Percentiles rank a stretch among this genome's conserved stretches.
phyloP scores from a whole-genome alignment of 2,888 invertebrate genomes.

The Augiades crinisus region DNA sequence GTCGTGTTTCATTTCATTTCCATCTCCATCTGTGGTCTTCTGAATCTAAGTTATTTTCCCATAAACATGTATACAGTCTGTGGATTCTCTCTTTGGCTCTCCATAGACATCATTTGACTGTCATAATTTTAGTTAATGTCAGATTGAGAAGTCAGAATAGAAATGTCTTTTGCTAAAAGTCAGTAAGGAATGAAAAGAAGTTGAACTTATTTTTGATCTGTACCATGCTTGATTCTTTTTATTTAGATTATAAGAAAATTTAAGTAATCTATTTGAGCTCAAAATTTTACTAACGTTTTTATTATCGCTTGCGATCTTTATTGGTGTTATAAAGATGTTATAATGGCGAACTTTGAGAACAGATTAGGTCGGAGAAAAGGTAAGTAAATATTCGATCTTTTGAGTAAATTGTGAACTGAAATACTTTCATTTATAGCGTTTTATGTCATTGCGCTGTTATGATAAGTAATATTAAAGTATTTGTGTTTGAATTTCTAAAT shows the following conservation, averaged over 20 bases:
- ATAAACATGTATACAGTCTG: too few relatives aligned
- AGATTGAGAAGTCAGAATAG: not conserved
- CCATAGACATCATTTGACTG: too few relatives aligned
- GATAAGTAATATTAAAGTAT: not conserved
- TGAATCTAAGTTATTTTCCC: too few relatives aligned
- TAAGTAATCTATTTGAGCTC: constrained; percentile 2
- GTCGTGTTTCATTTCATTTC: too few relatives aligned
- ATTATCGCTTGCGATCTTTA: constrained; percentile 42
- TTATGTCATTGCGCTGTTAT: not conserved
- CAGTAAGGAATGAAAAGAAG: constrained; percentile 8
- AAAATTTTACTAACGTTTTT: constrained; percentile 8
- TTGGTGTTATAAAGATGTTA: constrained; percentile 53
- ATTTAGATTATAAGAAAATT: constrained; percentile 6
- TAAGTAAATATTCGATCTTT: constrained; percentile 45
- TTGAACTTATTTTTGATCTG: constrained; percentile 23
- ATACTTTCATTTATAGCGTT: constrained; percentile 1
- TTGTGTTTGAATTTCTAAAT: not conserved
- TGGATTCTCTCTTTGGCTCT: not conserved
- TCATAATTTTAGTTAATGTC: not conserved
- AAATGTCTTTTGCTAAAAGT: constrained; percentile 12
- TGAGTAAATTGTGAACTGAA: constrained; percentile 19
- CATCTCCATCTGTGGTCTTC: too few relatives aligned
- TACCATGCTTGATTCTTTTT: constrained; percentile 20
- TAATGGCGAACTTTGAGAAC: constrained; percentile 75
- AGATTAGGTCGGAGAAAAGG: constrained; percentile 76